Conservation (phyloP, 2,888 invertebrate species). For the Cephus pulcher region DNA sequence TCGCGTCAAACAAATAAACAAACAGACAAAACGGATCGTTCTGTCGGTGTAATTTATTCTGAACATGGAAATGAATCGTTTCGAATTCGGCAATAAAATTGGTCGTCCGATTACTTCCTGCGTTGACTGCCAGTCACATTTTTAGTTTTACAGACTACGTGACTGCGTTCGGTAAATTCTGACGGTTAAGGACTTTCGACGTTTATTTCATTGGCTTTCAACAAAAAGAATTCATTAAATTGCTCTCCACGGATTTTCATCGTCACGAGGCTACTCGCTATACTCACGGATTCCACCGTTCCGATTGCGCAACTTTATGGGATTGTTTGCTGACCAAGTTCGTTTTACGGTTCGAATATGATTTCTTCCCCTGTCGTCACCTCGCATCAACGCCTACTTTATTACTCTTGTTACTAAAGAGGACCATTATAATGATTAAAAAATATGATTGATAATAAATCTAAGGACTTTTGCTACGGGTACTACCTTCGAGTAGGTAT, state of each 20-base stretch:
- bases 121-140: neutral
- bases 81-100: neutral
- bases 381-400: neutral
- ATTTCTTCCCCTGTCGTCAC: neutral
- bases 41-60: neutral
- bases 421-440: neutral
- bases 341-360: neutral
- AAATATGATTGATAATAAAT: slow-evolving; percentile 7
- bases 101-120: neutral
- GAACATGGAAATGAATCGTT: neutral
- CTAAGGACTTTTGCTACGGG: neutral
- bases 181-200: neutral
- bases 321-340: neutral
- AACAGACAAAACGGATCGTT: too few relatives aligned
- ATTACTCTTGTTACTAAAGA: neutral
- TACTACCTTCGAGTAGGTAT: neutral
- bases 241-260: neutral
- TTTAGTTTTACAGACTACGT: neutral
- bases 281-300: neutral
- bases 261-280: neutral
- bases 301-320: neutral
- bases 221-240: neutral
- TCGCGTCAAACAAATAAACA: neutral
- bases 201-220: neutral
- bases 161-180: neutral